Evolutionary conservation across 1,140 invertebrate genomes (phyloP).

Genomic region (Gryon sp.): DNA sequence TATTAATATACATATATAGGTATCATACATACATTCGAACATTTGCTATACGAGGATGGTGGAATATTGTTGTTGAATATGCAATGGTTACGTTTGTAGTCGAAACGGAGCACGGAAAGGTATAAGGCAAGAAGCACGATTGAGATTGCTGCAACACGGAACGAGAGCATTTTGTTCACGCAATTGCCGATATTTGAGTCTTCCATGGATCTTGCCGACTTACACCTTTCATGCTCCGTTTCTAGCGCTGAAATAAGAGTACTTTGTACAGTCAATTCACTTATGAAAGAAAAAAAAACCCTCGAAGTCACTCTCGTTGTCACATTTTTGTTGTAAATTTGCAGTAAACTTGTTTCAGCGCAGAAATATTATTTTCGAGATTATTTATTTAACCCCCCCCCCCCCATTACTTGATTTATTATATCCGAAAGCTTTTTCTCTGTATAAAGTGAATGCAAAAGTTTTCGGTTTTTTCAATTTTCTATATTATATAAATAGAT

Average conservation of each 20-base stretch:
- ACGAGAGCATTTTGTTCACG: conserved; percentile 3
- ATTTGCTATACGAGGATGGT: conserved; percentile 28
- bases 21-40: conserved; percentile 34
- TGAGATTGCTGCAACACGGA: conserved; percentile 21
- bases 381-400: too few species aligned
- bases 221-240: conserved; percentile 23
- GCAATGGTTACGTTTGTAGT: conserved; percentile 35
- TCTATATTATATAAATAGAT: conserved; percentile 59
- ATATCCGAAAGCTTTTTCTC: conserved; percentile 47
- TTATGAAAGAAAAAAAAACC: not conserved
- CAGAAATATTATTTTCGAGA: not conserved
- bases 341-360: conserved; percentile 4
- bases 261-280: not conserved
- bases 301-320: too few species aligned
- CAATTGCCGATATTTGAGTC: conserved; percentile 42
- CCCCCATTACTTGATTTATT: conserved; percentile 2
- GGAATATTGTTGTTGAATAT: conserved; percentile 54
- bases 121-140: not conserved
- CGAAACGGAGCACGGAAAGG: conserved; percentile 22
- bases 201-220: conserved; percentile 35
- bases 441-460: conserved; percentile 44
- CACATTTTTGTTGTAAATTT: too few species aligned
- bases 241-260: not conserved
- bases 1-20: conserved; percentile 42
- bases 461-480: conserved; percentile 34